Conservation (phyloP, 1,140 invertebrate genomes). For the Drosophila obscura region DNA sequence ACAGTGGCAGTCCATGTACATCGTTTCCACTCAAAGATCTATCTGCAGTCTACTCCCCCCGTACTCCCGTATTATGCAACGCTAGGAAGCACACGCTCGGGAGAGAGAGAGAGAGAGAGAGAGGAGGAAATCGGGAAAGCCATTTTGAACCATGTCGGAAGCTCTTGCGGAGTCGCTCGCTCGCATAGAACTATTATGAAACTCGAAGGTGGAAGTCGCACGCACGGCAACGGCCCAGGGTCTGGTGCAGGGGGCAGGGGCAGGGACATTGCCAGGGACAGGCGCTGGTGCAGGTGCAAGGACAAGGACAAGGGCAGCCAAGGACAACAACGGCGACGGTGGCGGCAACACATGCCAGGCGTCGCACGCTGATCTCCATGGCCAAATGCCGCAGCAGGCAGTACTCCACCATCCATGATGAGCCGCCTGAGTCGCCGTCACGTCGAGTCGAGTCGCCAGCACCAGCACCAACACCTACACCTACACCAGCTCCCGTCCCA, state of each 20-base stretch:
- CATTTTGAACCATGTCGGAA: constrained; percentile 36
- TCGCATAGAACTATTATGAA: constrained; percentile 69
- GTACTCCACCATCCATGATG: constrained; percentile 62
- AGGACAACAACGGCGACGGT: constrained; percentile 35
- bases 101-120: constrained; percentile 6
- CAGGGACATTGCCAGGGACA: constrained; percentile 28
- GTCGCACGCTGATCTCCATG: constrained; percentile 70
- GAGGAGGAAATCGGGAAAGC: constrained; percentile 18
- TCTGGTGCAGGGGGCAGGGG: constrained; percentile 32
- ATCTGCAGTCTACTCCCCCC: background rate
- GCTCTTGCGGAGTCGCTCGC: constrained; percentile 44
- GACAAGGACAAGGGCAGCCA: constrained; percentile 35
- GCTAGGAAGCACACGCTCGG: background rate
- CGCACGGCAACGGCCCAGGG: constrained; percentile 62
- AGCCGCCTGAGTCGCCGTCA: constrained; percentile 28
- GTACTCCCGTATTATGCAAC: constrained; percentile 55
- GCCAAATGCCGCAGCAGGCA: constrained; percentile 64
- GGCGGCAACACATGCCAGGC: constrained; percentile 64
- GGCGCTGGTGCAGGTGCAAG: constrained; percentile 24
- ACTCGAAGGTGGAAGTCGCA: constrained; percentile 69
- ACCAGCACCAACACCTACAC: constrained; percentile 9
- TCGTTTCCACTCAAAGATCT: background rate
- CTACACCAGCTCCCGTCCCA: constrained; percentile 13
- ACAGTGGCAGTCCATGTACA: too few species aligned
- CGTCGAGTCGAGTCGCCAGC: background rate